A percentile compares a stretch with the other conserved stretches of the same genome.
Conservation (phyloP, 2,797 vertebrate genomes). For the Eurystomus glaucurus region DNA sequence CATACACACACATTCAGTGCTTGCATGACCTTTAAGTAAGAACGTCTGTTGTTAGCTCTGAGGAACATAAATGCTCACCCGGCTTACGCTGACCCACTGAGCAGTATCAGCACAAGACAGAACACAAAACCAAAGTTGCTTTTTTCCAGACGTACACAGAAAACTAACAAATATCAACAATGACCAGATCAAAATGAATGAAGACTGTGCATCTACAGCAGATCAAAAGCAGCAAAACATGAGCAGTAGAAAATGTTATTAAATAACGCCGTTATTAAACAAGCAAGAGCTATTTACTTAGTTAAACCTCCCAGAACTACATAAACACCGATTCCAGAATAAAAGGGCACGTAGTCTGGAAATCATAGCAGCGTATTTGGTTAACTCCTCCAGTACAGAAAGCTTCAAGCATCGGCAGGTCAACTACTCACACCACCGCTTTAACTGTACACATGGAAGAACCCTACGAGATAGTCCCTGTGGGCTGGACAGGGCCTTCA, state of each 20-base stretch:
- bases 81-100: neutral
- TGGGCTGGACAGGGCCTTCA: neutral
- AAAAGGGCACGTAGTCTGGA: neutral
- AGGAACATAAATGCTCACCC: neutral
- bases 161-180: neutral
- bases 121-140: neutral
- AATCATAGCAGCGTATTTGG: neutral
- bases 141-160: neutral
- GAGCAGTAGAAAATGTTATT: neutral
- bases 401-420: neutral
- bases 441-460: neutral
- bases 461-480: neutral
- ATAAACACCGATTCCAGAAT: neutral
- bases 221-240: neutral
- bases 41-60: neutral
- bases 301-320: slow-evolving; percentile 5
- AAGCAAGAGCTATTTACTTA: neutral
- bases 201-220: neutral
- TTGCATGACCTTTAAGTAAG: neutral
- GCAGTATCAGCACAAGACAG: neutral
- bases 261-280: slow-evolving; percentile 25
- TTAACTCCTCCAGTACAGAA: slow-evolving; percentile 27
- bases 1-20: neutral
- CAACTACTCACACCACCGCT: neutral
- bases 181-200: neutral